phyloP scores from a whole-genome alignment of 1,140 invertebrate species.

The Euwallacea fornicatus region DNA sequence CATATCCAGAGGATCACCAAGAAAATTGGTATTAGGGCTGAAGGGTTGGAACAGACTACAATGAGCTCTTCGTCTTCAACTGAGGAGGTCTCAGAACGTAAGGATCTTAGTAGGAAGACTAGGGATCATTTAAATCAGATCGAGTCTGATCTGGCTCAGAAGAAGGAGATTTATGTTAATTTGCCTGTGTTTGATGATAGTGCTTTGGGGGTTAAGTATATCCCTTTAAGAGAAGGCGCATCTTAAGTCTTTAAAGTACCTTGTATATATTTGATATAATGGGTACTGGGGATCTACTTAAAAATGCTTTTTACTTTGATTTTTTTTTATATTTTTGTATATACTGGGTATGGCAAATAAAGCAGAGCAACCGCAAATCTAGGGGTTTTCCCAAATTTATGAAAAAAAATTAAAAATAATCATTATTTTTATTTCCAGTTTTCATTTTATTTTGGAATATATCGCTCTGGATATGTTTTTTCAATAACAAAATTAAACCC shows the following conservation, averaged over 20 bases:
- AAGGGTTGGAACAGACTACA: neutral
- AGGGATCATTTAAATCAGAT: slow-evolving; percentile 35
- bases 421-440: too few species aligned
- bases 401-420: too few species aligned
- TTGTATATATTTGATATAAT: too few species aligned
- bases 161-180: slow-evolving; percentile 48
- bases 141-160: slow-evolving; percentile 22
- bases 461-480: too few species aligned
- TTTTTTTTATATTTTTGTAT: too few species aligned
- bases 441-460: too few species aligned
- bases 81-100: slow-evolving; percentile 23
- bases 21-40: slow-evolving; percentile 24
- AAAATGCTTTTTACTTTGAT: too few species aligned
- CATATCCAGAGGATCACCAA: slow-evolving; percentile 49
- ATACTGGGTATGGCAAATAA: too few species aligned
- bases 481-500: too few species aligned
- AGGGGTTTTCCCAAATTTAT: too few species aligned
- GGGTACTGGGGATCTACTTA: too few species aligned
- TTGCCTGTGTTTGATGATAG: slow-evolving; percentile 50
- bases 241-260: neutral
- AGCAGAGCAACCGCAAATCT: too few species aligned
- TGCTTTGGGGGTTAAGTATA: slow-evolving; percentile 47
- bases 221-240: slow-evolving; percentile 40
- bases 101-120: slow-evolving; percentile 34
- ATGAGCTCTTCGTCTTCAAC: neutral